These are phyloP conservation scores for Campoplex nolae DNA, from an alignment of 2,888 invertebrate genomes.

Conservation along the genomic window DNA sequence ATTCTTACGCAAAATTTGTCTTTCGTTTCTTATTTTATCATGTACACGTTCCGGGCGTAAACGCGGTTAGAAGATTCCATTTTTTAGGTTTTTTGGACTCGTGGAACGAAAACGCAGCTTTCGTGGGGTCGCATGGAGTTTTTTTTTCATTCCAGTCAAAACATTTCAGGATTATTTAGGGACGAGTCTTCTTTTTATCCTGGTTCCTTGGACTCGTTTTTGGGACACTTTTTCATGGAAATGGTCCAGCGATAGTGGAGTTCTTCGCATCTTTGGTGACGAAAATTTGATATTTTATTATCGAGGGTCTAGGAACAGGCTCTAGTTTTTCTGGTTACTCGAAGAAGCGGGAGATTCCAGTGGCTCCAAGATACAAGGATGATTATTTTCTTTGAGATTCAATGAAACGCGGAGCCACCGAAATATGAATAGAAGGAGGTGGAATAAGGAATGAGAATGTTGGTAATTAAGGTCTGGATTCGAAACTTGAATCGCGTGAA, in stretches of 20 bases:
- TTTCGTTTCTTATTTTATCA: constrained; percentile 9
- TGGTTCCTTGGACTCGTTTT: background rate
- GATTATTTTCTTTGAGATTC: background rate
- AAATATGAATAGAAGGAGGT: background rate
- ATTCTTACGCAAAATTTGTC: constrained; percentile 41
- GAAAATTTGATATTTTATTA: background rate
- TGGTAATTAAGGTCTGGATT: background rate
- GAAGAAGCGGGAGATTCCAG: background rate
- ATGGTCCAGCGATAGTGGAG: background rate
- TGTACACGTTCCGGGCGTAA: background rate
- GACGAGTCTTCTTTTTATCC: background rate
- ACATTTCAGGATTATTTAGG: background rate
- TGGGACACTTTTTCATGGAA: background rate
- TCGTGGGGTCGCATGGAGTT: background rate
- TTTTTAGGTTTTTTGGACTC: background rate
- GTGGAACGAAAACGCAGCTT: background rate
- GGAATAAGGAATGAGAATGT: background rate
- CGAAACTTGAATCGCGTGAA: background rate
- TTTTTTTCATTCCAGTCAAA: background rate
- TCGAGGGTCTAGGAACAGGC: background rate
- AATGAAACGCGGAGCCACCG: background rate
- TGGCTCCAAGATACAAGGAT: background rate
- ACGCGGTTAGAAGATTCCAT: background rate
- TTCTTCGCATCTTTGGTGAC: background rate
- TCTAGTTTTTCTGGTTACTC: background rate